Evolutionary conservation across 2,797 vertebrate genomes (phyloP).

Genomic region (Lagodon rhomboides): DNA sequence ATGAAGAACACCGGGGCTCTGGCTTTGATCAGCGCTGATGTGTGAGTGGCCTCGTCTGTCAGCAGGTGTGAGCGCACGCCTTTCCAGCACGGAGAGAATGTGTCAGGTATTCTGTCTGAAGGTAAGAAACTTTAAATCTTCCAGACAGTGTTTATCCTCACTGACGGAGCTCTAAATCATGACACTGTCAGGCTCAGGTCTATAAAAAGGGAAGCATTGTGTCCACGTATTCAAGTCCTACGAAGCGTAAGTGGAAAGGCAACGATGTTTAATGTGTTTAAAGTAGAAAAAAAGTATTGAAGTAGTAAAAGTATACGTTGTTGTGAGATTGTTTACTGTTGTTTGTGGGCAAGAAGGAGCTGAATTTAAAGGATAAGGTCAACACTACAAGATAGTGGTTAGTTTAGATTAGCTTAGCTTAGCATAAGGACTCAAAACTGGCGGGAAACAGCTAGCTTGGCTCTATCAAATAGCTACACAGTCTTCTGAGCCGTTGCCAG

Average conservation of each 20-base stretch:
- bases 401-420: not conserved
- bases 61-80: slow-evolving; percentile 56
- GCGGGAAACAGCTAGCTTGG: not conserved
- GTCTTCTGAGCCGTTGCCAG: not conserved
- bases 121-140: slow-evolving; percentile 62
- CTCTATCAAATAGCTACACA: not conserved
- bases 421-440: not conserved
- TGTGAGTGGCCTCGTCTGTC: slow-evolving; percentile 75
- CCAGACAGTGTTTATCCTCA: slow-evolving; percentile 60
- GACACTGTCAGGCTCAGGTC: slow-evolving; percentile 14
- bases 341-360: not conserved
- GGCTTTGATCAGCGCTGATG: slow-evolving; percentile 75
- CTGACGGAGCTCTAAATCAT: slow-evolving; percentile 46
- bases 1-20: slow-evolving; percentile 66
- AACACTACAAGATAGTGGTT: not conserved
- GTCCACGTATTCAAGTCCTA: not conserved
- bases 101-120: slow-evolving; percentile 63
- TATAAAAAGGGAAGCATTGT: slow-evolving; percentile 33
- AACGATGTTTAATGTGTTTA: not conserved
- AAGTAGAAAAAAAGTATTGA: not conserved
- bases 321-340: not conserved
- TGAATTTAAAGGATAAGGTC: not conserved
- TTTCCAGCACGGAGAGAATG: slow-evolving; percentile 57
- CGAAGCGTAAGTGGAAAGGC: not conserved
- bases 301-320: not conserved